Evolutionary conservation across 2,888 invertebrate genomes (phyloP).

Genomic region (Cephalotes varians): DNA sequence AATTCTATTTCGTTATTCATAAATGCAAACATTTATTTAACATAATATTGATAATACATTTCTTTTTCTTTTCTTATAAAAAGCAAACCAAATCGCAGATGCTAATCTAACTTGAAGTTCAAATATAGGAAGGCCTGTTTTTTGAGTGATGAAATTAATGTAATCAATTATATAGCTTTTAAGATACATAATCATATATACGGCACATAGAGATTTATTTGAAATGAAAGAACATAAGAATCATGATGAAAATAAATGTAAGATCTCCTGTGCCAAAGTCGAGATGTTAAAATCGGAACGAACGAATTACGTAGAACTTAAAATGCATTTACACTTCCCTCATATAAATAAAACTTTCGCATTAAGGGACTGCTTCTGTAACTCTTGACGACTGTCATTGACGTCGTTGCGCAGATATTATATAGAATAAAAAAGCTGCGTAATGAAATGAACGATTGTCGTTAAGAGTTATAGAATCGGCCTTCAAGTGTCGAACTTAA

Average conservation of each 20-base stretch:
- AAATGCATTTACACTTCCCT: neutral
- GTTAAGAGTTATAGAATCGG: no score
- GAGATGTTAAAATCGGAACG: neutral
- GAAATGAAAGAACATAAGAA: neutral
- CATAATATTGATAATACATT: slow-evolving; percentile 57
- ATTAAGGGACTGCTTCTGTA: no score
- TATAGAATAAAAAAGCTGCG: no score
- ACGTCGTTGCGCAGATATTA: no score
- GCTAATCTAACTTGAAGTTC: slow-evolving; percentile 39
- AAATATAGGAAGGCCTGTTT: neutral
- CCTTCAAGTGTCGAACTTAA: slow-evolving; percentile 56
- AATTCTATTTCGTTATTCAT: slow-evolving; percentile 5
- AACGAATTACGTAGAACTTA: neutral
- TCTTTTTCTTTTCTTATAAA: slow-evolving; percentile 44
- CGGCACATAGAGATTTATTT: neutral
- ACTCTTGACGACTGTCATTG: no score
- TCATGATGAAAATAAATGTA: neutral
- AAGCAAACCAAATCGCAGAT: slow-evolving; percentile 54
- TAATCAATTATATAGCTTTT: neutral
- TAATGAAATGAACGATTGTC: no score
- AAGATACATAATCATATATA: slow-evolving; percentile 8
- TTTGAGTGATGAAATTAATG: slow-evolving; percentile 16
- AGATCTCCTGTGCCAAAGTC: neutral
- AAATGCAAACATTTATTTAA: slow-evolving; percentile 67
- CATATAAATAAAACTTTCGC: slow-evolving; percentile 31